A percentile compares a stretch with the other conserved stretches of the same genome.
phyloP scores from a whole-genome alignment of 2,797 vertebrate genomes.

The Enteromius fasciolatus region DNA sequence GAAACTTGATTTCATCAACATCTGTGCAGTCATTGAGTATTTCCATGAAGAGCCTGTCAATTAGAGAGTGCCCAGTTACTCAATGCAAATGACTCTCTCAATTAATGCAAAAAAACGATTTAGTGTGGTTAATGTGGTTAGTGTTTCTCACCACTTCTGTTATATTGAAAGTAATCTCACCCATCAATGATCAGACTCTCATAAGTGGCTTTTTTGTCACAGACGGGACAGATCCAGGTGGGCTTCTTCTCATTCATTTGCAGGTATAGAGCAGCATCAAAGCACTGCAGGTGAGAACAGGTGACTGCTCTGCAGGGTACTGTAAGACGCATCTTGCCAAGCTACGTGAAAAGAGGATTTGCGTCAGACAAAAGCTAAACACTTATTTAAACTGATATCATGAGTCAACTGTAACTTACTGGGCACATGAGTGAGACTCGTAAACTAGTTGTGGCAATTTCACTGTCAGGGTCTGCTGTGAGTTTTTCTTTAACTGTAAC shows the following conservation, averaged over 20 bases:
- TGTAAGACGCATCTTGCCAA: constrained; percentile 96
- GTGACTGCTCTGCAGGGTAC: constrained; percentile 93
- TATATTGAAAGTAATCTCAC: constrained; percentile 68
- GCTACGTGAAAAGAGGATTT: constrained; percentile 66
- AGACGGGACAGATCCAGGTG: constrained; percentile 97
- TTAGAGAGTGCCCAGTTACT: not conserved
- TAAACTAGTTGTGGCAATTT: constrained; percentile 95
- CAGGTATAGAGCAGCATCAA: constrained; percentile 94
- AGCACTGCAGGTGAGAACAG: constrained; percentile 95
- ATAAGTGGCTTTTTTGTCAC: constrained; percentile 95
- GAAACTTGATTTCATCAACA: constrained; percentile 97
- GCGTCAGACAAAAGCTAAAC: constrained; percentile 8
- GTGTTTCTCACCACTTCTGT: not conserved
- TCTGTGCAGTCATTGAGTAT: constrained; percentile 96
- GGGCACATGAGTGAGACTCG: constrained; percentile 96
- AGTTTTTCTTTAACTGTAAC: constrained; percentile 95
- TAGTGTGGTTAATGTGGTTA: not conserved
- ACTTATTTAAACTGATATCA: not conserved
- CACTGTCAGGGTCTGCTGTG: constrained; percentile 96
- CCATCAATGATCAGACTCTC: constrained; percentile 95
- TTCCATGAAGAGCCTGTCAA: constrained; percentile 91
- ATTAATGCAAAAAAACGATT: not conserved
- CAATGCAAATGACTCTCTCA: not conserved
- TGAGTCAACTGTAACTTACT: constrained; percentile 77
- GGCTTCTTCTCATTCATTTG: constrained; percentile 99